These are phyloP conservation scores for Pararge aegeria DNA, from an alignment of 1,140 invertebrate species.

Conservation along the genomic window DNA sequence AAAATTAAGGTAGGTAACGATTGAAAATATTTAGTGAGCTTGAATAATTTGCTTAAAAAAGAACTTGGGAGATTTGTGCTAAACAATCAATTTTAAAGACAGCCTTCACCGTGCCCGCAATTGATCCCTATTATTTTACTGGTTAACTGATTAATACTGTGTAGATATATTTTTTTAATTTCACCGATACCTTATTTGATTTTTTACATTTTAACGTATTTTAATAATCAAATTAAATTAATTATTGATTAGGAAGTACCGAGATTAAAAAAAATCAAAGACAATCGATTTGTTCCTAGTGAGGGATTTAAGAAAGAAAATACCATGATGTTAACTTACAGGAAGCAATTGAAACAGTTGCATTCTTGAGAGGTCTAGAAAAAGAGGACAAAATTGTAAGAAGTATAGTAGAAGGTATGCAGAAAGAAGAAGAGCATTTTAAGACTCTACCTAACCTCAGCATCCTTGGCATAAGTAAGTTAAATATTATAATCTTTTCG, in stretches of 20 bases:
- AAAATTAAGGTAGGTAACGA: slow-evolving; percentile 42
- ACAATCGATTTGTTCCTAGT: background rate
- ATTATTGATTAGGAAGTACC: background rate
- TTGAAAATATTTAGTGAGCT: background rate
- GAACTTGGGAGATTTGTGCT: too few species aligned
- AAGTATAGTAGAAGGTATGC: slow-evolving; percentile 19
- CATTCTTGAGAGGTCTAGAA: slow-evolving; percentile 20
- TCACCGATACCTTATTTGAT: background rate
- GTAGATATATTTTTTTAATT: too few species aligned
- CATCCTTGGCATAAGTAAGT: slow-evolving; percentile 20
- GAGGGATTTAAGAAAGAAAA: background rate
- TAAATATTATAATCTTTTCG: background rate
- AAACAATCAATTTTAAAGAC: too few species aligned
- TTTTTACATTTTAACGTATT: too few species aligned
- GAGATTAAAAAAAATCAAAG: background rate
- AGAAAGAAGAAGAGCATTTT: slow-evolving; percentile 22
- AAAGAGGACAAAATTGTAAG: slow-evolving; percentile 19
- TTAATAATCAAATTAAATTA: too few species aligned
- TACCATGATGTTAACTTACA: slow-evolving; percentile 3
- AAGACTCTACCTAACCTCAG: slow-evolving; percentile 15
- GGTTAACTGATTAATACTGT: too few species aligned
- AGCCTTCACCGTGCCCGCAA: too few species aligned
- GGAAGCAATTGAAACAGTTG: slow-evolving; percentile 25
- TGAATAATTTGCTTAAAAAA: background rate
- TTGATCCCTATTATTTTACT: too few species aligned